Base-by-base conservation (phyloP, 2,888 invertebrate species). In the Proisotoma minuta region DNA sequence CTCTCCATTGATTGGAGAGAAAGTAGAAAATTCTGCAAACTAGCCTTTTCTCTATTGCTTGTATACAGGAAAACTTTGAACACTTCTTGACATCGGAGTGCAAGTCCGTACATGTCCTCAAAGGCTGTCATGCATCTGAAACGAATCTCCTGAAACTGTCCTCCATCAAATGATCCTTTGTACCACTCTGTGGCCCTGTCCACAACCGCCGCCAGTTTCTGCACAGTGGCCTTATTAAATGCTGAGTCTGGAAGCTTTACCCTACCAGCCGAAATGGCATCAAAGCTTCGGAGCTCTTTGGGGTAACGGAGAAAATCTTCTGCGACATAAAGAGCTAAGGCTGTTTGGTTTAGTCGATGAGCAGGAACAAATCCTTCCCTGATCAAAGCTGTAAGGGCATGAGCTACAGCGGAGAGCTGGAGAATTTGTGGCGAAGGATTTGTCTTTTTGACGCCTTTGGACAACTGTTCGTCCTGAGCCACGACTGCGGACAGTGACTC, bases 231-330 rank as follows among this genome's bases (percentile, higher is more conserved):
- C 1, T 39, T 18, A 52, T 67, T 70, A 26, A 63, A 65, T 1
- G 57, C 29, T 23, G 54, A 40, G 1, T 63, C 62, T 4, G 70
- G 70, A 23, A 70, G 54, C 57, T 59, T 63, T 15, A 70, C 65
- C 10, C 70, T 26, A 1, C 69, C 62, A 15, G 47, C 49, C 10
- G 60, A 18, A 12, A 40, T 23, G 24, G 62, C 59, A 51, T 71
- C 65, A 54, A 69, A 64, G 3, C 68, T 60, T 1, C 66, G 51
- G 4, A 62, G 59, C 22, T 69, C 69, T 0, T 43, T 54, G 0
- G 72, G 72, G 62, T 68, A 65, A 2, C 72, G 72, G 12, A 72
- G 63, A 22, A 70, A 65, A 27, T 72, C 72, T 39, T 72, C 72
- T 0, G 69, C 62, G 39, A 58, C 59, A 34, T 70, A 65, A 2